phyloP scores from a whole-genome alignment of 2,113 vertebrate genomes.

The Gallinago undulata region DNA sequence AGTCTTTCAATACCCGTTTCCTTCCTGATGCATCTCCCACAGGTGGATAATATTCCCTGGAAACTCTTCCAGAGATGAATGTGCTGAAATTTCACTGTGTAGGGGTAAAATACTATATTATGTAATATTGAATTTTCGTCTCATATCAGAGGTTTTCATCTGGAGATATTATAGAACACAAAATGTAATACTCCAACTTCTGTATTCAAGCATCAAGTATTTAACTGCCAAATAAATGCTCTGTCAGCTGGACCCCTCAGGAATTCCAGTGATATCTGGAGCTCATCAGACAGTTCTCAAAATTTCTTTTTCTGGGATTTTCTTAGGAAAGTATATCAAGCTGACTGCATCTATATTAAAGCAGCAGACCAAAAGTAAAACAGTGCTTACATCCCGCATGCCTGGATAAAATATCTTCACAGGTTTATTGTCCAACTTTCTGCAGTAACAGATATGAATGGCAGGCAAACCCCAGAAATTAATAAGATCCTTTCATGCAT shows the following conservation, averaged over 20 bases:
- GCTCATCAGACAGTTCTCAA: neutral
- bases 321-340: neutral
- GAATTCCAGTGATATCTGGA: neutral
- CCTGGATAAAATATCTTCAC: neutral
- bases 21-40: neutral
- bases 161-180: slow-evolving; percentile 7
- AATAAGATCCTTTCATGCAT: neutral
- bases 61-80: slow-evolving; percentile 13
- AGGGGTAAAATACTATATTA: slow-evolving; percentile 17
- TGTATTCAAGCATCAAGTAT: neutral
- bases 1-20: neutral
- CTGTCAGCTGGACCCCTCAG: neutral
- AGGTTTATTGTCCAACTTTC: neutral
- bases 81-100: slow-evolving; percentile 15
- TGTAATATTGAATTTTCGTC: slow-evolving; percentile 14
- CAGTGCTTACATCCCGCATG: neutral
- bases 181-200: slow-evolving; percentile 37
- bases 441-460: neutral
- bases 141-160: slow-evolving; percentile 15
- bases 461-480: neutral
- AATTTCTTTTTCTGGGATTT: neutral
- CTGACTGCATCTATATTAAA: neutral
- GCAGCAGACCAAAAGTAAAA: neutral
- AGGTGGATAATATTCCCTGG: neutral
- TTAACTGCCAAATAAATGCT: slow-evolving; percentile 40